Evolutionary conservation across 2,113 vertebrate genomes (phyloP), one percentile per base, ranked within the genome.

Genomic region (Genyomyrus donnyi): DNA sequence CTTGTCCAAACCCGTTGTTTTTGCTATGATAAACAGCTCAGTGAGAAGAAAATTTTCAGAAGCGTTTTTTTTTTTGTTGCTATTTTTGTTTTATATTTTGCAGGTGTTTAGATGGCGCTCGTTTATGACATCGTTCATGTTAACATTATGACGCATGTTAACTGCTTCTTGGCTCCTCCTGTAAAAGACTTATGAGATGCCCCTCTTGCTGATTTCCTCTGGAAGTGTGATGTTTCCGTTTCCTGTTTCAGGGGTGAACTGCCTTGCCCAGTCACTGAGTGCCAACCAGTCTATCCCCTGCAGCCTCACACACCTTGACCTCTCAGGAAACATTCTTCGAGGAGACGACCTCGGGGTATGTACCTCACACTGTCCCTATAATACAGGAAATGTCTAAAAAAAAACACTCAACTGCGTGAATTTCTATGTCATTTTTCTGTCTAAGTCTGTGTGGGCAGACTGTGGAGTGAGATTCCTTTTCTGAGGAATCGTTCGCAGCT

Each of bases 261-360:
- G 96, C 95, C 96, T 98, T 93, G 97, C 95, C 90, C 97, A 97
- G 94, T 96, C 97, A 86, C 96, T 98, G 95, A 97, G 96, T 96
- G 96, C 96, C 95, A 97, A 97, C 94, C 94, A 92, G 0, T 88
- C 96, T 92, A 96, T 97, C 0, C 90, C 96, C 35, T 96, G 5
- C 92, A 96, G 95, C 0, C 97, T 98, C 1, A 90, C 92, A 89
- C 94, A 97, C 89, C 96, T 98, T 0, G 97, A 98, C 93, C 97
- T 98, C 96, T 97, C 97, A 95, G 97, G 97, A 94, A 98, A 97
- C 0, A 89, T 92, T 0, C 96, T 98, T 85, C 97, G 97, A 0
- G 94, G 97, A 80, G 97, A 98, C 85, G 97, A 98, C 93, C 96
- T 97, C 91, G 95, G 96, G 83, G 97, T 97, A 94, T 92, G 97